Conservation (phyloP, 2,888 invertebrate species). For the Andrena hattorfiana region DNA sequence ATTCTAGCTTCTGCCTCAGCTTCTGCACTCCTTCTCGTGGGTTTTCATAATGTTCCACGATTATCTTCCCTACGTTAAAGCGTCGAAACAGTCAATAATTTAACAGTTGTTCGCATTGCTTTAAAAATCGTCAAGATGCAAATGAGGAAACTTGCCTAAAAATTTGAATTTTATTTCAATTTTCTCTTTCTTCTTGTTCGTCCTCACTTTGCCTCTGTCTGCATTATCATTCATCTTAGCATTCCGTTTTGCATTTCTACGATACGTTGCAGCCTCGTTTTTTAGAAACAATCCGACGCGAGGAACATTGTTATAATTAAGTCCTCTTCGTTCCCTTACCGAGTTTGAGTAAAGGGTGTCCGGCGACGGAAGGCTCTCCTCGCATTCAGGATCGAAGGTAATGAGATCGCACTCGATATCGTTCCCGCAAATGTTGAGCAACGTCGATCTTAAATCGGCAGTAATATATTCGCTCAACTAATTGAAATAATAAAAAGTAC, state of each 20-base stretch:
- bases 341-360: conserved; percentile 40
- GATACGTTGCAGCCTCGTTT: neutral
- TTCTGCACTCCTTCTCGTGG: conserved; percentile 73
- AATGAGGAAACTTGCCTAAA: conserved; percentile 70
- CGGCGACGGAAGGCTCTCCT: conserved; percentile 55
- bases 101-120: neutral
- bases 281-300: neutral
- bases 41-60: conserved; percentile 75
- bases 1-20: conserved; percentile 73
- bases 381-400: conserved; percentile 71
- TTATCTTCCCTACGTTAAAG: conserved; percentile 76
- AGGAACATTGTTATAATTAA: neutral
- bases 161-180: conserved; percentile 80
- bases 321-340: conserved; percentile 48
- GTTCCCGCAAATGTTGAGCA: conserved; percentile 77
- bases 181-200: conserved; percentile 68
- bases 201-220: conserved; percentile 49
- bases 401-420: conserved; percentile 77
- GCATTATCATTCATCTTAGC: conserved; percentile 40
- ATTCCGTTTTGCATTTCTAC: conserved; percentile 20
- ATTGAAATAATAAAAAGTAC: conserved; percentile 25
- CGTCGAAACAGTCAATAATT: neutral
- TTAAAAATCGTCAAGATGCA: neutral
- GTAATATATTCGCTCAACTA: conserved; percentile 80
- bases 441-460: conserved; percentile 72